These are phyloP conservation scores for Aphidius gifuensis DNA, from an alignment of 1,140 invertebrate genomes.

Conservation along the genomic window DNA sequence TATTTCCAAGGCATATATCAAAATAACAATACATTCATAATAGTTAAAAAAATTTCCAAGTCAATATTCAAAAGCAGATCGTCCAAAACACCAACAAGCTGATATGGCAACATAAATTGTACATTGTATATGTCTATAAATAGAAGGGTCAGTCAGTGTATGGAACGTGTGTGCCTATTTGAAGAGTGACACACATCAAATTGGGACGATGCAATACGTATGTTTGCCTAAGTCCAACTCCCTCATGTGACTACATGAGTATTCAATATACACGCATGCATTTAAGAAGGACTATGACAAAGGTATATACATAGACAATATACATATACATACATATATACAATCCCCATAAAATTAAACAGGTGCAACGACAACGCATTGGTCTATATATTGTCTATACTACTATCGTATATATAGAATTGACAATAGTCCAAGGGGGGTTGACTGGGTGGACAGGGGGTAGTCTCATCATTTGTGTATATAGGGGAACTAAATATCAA, in stretches of 20 bases:
- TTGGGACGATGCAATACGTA: not conserved
- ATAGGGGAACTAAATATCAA: slow-evolving; percentile 19
- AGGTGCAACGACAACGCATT: slow-evolving; percentile 16
- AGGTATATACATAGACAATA: not conserved
- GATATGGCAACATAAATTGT: no score
- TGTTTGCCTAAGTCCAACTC: slow-evolving; percentile 12
- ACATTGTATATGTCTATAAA: slow-evolving; percentile 4
- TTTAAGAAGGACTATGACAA: slow-evolving; percentile 5
- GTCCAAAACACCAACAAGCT: no score
- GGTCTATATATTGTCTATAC: not conserved
- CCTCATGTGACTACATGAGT: no score
- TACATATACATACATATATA: slow-evolving; percentile 9
- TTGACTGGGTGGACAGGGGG: not conserved
- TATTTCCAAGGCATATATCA: no score
- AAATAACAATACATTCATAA: no score
- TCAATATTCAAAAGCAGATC: no score
- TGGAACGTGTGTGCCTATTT: slow-evolving; percentile 20
- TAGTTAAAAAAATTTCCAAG: no score
- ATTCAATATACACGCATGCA: not conserved
- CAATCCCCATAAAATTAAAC: not conserved
- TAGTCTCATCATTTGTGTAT: not conserved
- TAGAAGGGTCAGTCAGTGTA: slow-evolving; percentile 9
- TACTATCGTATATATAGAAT: not conserved
- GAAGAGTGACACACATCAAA: slow-evolving; percentile 26
- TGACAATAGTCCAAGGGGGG: not conserved